phyloP scores from a whole-genome alignment of 1,140 invertebrate species.

The Drosophila arawakana region DNA sequence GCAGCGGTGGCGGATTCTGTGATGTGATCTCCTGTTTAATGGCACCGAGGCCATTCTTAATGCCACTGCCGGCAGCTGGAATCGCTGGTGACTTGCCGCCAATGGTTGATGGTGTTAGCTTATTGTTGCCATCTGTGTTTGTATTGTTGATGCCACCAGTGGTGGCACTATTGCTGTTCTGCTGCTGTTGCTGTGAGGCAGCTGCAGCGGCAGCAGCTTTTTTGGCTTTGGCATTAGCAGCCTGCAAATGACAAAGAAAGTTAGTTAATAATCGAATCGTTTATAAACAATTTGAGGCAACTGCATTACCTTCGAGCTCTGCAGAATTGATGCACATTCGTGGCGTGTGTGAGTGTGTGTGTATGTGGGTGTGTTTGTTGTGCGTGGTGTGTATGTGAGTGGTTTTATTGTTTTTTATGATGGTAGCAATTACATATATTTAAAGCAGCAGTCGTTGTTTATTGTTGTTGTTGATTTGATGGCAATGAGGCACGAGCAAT shows the following conservation, averaged over 20 bases:
- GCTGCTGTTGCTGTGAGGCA: slow-evolving; percentile 65
- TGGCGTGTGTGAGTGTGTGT: slow-evolving; percentile 16
- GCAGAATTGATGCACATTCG: slow-evolving; percentile 43
- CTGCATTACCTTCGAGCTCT: slow-evolving; percentile 74
- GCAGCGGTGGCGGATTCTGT: slow-evolving; percentile 79
- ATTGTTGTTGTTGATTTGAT: slow-evolving; percentile 27
- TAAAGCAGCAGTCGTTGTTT: slow-evolving; percentile 41
- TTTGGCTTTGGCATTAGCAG: slow-evolving; percentile 83
- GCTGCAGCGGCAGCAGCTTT: slow-evolving; percentile 76
- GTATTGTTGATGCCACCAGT: slow-evolving; percentile 12
- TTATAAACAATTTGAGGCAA: neutral
- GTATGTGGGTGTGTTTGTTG: slow-evolving; percentile 16
- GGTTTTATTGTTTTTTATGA: slow-evolving; percentile 27
- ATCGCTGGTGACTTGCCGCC: slow-evolving; percentile 40
- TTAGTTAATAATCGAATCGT: neutral
- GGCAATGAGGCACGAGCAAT: slow-evolving; percentile 27
- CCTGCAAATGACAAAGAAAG: slow-evolving; percentile 50
- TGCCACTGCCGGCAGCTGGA: slow-evolving; percentile 35
- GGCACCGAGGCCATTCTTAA: slow-evolving; percentile 66
- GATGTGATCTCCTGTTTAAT: slow-evolving; percentile 77
- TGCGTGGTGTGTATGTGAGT: slow-evolving; percentile 10
- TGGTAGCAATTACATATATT: slow-evolving; percentile 32
- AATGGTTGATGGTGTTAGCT: slow-evolving; percentile 1
- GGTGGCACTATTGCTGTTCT: slow-evolving; percentile 35
- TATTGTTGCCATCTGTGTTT: slow-evolving; percentile 34